Base-by-base conservation (phyloP, 2,888 invertebrate genomes). In the Abscondita cerata region DNA sequence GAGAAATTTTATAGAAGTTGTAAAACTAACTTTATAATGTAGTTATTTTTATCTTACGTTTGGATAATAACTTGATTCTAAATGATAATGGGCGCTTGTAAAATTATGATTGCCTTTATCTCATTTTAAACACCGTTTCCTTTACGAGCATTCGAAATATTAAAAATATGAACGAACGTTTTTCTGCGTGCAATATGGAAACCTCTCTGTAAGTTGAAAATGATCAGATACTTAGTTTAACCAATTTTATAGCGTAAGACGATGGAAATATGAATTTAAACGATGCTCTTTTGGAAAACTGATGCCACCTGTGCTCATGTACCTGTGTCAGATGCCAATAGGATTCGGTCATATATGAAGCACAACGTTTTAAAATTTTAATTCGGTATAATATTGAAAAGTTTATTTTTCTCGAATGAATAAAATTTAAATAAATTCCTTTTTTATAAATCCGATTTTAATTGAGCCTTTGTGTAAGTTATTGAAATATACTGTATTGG, bases 191-290 rank as follows among this genome's bases (percentile, higher is more conserved):
- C 58, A 69, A 67, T 73, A 70, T 55, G 34, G 16, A 48, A 55
- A 47, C 46, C 44, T 62, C 38, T 52, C 41, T 52, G 31, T 62
- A 62, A 50, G 52, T 40, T 40, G 57, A 64, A 64, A 64, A 51
- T 47, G 62, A 63, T 55, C 59, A 64, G 65, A 62, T 62, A 63
- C 62, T 64, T 57, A 59, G 60, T 67, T 63, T 63, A 62, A 38
- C 66, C 66, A 58, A 68, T 67, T 66, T 66, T 66, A 62, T 59
- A 62, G 55, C 62, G 48, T 57, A 57, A 62, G 60, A 59, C 61
- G 64, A 68, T 69, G 64, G 67, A 70, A 70, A 71, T 72, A 72
- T 72, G 71, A 71, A 72, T 72, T 72, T 72, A 69, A 70, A 70
- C 67, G 64, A 67, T 64, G 70, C 55, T 63, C 67, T 54, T 62